A percentile compares a stretch with the other conserved stretches of the same genome.
These are phyloP conservation scores for Cephus rjabovi DNA, from an alignment of 2,888 invertebrate genomes.

Conservation along the genomic window DNA sequence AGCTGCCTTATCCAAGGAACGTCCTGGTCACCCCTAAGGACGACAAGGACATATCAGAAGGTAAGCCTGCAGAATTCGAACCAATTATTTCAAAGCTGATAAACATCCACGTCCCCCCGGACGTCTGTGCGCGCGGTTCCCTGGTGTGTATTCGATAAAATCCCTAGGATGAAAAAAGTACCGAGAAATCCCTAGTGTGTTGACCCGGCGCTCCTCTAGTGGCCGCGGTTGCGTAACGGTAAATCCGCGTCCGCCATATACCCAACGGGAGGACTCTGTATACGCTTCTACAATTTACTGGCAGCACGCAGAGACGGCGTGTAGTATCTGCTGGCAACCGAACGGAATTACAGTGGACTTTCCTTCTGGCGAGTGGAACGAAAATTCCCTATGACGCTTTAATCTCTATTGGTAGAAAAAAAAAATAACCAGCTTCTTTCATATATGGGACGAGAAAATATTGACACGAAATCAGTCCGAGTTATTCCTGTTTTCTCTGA, in stretches of 20 bases:
- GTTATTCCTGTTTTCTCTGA: not conserved
- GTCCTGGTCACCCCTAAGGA: constrained; percentile 68
- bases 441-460: not conserved
- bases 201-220: not conserved
- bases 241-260: constrained; percentile 32
- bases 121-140: not conserved
- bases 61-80: constrained; percentile 33
- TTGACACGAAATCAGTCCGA: not conserved
- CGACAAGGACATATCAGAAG: constrained; percentile 48
- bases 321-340: not conserved
- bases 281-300: not conserved
- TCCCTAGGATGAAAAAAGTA: not conserved
- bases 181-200: not conserved
- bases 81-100: not conserved
- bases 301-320: not conserved
- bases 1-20: constrained; percentile 70
- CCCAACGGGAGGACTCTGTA: not conserved
- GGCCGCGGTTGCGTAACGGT: constrained; percentile 53
- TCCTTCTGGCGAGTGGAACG: not conserved
- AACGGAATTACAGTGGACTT: not conserved
- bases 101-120: not conserved
- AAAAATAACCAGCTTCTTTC: not conserved
- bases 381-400: not conserved
- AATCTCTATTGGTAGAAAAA: not conserved
- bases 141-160: not conserved